Evolutionary conservation across 2,113 vertebrate species (phyloP).

Genomic region (Gymnogyps californianus): DNA sequence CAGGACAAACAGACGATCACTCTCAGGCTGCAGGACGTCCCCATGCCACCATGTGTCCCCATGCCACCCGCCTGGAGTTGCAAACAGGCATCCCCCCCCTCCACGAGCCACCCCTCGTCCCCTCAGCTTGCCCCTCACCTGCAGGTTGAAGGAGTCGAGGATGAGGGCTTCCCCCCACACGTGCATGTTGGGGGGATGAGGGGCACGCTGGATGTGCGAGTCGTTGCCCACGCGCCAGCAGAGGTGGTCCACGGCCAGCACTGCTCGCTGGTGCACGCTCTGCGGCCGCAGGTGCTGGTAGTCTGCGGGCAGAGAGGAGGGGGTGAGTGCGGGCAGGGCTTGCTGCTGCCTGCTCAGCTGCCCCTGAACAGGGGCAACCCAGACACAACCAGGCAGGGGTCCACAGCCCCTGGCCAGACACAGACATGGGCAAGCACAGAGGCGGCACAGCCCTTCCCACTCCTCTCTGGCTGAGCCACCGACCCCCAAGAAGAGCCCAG

Average conservation of each 20-base stretch:
- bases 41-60: accelerated
- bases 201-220: slow-evolving; percentile 94
- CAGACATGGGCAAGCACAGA: background rate
- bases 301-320: slow-evolving; percentile 51
- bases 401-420: background rate
- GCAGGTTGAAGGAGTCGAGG: slow-evolving; percentile 86
- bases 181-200: slow-evolving; percentile 91
- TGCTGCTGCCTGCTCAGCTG: background rate
- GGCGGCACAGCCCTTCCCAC: accelerated
- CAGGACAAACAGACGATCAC: background rate
- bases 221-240: slow-evolving; percentile 97
- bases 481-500: background rate
- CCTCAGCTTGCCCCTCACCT: slow-evolving; percentile 66
- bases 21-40: background rate
- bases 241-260: slow-evolving; percentile 87
- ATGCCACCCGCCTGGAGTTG: accelerated
- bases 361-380: background rate
- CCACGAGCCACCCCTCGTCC: background rate
- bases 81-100: too few species aligned
- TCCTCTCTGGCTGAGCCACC: background rate
- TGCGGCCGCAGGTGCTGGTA: slow-evolving; percentile 79
- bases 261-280: slow-evolving; percentile 83
- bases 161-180: slow-evolving; percentile 96
- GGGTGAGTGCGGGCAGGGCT: background rate
- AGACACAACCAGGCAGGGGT: background rate